phyloP scores from a whole-genome alignment of 1,140 invertebrate species.

The Sycobia sp. region DNA sequence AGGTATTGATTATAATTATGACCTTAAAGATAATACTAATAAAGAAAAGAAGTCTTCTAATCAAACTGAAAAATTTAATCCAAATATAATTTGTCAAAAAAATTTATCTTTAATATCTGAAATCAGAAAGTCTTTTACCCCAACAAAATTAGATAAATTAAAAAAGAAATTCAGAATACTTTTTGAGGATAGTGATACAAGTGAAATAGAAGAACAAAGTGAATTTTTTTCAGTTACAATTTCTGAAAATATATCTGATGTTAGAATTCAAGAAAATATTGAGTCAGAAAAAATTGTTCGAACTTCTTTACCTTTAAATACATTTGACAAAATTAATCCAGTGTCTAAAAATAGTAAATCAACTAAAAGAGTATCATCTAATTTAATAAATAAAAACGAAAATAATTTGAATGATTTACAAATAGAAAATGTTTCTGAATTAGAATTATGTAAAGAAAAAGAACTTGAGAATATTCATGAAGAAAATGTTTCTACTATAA shows the following conservation, averaged over 20 bases:
- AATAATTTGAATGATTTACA: not conserved
- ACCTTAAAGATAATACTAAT: not conserved
- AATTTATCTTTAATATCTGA: not conserved
- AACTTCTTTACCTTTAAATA: too few relatives aligned
- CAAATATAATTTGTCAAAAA: not conserved
- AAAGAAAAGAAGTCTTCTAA: not conserved
- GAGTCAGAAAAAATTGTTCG: too few relatives aligned
- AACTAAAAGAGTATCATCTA: too few relatives aligned
- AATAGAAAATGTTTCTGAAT: not conserved
- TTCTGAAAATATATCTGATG: too few relatives aligned
- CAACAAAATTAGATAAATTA: not conserved
- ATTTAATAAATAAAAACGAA: not conserved
- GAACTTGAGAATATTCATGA: not conserved
- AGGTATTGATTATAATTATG: not conserved
- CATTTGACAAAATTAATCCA: too few relatives aligned
- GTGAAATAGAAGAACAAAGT: not conserved
- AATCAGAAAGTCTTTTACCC: not conserved
- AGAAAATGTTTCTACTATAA: not conserved
- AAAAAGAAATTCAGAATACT: not conserved
- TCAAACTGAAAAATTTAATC: not conserved
- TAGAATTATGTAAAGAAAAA: not conserved
- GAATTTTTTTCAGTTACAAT: too few relatives aligned
- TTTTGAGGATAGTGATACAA: not conserved
- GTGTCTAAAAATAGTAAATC: too few relatives aligned
- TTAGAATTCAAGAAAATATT: too few relatives aligned